Base-by-base conservation (phyloP, 2,888 invertebrate species). In the Chaetogeoica ovagalla region DNA sequence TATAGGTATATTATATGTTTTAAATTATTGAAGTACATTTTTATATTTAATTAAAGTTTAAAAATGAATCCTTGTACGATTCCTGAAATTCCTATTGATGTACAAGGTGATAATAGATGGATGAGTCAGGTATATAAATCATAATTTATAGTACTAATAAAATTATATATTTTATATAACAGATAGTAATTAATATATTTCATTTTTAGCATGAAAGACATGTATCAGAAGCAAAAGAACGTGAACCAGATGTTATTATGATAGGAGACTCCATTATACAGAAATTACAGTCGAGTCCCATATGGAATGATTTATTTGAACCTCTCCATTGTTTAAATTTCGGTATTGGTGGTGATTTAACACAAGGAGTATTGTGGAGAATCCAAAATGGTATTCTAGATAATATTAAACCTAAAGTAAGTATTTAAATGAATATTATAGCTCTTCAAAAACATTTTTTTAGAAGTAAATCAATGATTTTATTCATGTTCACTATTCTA, bases 321-420 rank as follows among this genome's bases (percentile, higher is more conserved):
- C 96, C 96, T 3, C 89, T 96, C 86, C 96, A 96, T 87, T 93
- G 94, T 86, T 90, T 96, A 84, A 96, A 96, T 87, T 94, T 94
- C 87, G 95, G 96, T 84, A 94, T 96, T 85, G 92, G 94, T 84
- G 92, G 91, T 83, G 96, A 96, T 87, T 90, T 91, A 86, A 93
- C 94, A 55, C 93, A 96, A 86, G 91, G 96, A 88, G 91, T 96
- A 13, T 88, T 96, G 66, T 96, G 96, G 96, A 89, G 96, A 84
- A 90, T 96, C 68, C 89, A 90, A 85, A 94, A 96, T 88, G 96
- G 96, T 73, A 95, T 95, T 87, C 87, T 96, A 84, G 95, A 96
- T 86, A 90, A 92, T 88, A 91, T 95, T 83, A 91, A 92, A 86
- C 95, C 96, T 15, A 96, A 95, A 89, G 94, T 94, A 85, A 87